Percentiles rank a stretch among this genome's conserved stretches.
Conservation (phyloP, 2,797 vertebrate species). For the Eulemur coronatus region DNA sequence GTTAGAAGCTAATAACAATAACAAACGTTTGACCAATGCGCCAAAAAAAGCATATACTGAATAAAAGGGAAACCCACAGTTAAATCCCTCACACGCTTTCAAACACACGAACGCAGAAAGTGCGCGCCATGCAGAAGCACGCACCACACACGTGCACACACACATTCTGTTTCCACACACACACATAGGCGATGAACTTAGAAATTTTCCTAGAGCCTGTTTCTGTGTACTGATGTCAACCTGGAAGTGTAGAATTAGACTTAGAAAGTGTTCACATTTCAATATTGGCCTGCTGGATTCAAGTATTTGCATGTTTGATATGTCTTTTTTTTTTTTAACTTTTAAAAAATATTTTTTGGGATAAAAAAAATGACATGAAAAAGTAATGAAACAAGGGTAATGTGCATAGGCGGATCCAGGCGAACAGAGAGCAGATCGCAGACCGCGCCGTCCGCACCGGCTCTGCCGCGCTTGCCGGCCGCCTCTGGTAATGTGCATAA, state of each 20-base stretch:
- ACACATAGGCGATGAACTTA: constrained; percentile 81
- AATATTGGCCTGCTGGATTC: constrained; percentile 96
- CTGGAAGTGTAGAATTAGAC: constrained; percentile 89
- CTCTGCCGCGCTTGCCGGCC: constrained; percentile 82
- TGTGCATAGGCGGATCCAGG: constrained; percentile 90
- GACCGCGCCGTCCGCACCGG: constrained; percentile 71
- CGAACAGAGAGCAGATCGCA: constrained; percentile 82
- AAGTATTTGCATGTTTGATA: constrained; percentile 97
- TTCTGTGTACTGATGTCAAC: constrained; percentile 84
- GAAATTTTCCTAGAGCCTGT: constrained; percentile 85
- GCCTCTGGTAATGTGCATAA: constrained; percentile 89
- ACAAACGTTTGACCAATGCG: constrained; percentile 89
- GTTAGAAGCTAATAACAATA: constrained; percentile 94
- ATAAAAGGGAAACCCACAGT: constrained; percentile 85
- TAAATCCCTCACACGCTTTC: constrained; percentile 72
- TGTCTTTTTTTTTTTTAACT: constrained; percentile 85
- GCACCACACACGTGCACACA: neutral
- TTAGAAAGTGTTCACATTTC: constrained; percentile 95
- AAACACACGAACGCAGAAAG: neutral
- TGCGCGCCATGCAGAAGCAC: neutral
- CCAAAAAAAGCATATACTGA: constrained; percentile 81
- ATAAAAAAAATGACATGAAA: constrained; percentile 85
- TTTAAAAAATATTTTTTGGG: constrained; percentile 86
- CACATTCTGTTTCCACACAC: constrained; percentile 71
- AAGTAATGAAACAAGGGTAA: constrained; percentile 87